Conservation (phyloP, 2,113 vertebrate genomes). For the Odocoileus hemionus region DNA sequence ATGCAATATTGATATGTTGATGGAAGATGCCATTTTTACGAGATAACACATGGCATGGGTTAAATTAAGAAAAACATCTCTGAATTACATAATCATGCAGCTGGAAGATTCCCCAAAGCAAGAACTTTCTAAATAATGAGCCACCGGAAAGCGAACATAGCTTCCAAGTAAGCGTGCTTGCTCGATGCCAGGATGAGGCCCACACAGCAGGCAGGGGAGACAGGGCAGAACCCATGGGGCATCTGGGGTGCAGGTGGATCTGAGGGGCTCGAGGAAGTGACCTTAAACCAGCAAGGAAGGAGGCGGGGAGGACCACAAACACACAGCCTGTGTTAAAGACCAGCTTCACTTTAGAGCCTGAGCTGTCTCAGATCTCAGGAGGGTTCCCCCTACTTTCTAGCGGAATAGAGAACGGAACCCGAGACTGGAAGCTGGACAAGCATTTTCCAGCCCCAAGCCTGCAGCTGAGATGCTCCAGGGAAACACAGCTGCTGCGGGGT, state of each 20-base stretch:
- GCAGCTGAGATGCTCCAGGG: accelerated
- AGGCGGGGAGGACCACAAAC: accelerated
- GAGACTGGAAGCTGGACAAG: accelerated
- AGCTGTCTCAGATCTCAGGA: too few relatives aligned
- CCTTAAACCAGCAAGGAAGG: accelerated
- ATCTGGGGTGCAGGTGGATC: accelerated
- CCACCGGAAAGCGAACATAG: accelerated
- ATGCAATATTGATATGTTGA: neutral
- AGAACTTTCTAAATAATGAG: accelerated
- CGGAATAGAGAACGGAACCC: accelerated
- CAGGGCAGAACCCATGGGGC: accelerated
- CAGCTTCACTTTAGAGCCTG: neutral
- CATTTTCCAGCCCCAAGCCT: accelerated
- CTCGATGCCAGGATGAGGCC: accelerated
- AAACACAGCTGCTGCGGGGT: accelerated
- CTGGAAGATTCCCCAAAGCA: too few relatives aligned
- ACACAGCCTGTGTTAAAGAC: too few relatives aligned
- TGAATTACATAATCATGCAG: accelerated
- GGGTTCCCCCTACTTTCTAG: accelerated
- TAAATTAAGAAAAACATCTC: neutral
- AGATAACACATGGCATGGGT: accelerated
- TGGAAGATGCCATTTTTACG: neutral
- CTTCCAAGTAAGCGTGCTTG: accelerated
- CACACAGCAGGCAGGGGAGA: neutral
- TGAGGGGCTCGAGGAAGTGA: accelerated